A percentile compares a stretch with the other conserved stretches of the same genome.
Evolutionary conservation across 2,888 invertebrate genomes (phyloP).

Genomic region (Reticulitermes lucifugus): DNA sequence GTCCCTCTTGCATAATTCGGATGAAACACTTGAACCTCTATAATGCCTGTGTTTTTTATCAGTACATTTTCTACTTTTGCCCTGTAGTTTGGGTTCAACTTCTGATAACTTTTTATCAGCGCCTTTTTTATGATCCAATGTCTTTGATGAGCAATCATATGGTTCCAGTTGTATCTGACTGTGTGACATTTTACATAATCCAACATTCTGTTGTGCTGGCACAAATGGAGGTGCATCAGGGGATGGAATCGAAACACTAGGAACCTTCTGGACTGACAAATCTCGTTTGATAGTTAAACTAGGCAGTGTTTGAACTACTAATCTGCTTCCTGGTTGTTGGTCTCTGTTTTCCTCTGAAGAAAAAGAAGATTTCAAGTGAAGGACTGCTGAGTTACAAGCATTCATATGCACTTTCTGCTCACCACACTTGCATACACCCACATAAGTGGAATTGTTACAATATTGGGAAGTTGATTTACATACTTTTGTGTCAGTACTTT

Average conservation of each 20-base stretch:
- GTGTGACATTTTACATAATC: slow-evolving; percentile 16
- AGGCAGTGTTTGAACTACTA: slow-evolving; percentile 22
- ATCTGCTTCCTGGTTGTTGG: neutral
- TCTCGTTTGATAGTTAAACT: slow-evolving; percentile 11
- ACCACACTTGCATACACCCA: neutral
- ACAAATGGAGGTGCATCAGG: neutral
- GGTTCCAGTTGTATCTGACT: neutral
- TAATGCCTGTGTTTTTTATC: neutral
- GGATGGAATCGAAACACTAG: slow-evolving; percentile 12
- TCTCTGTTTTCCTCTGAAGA: no score
- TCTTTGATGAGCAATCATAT: neutral
- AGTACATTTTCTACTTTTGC: neutral
- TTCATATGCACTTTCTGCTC: neutral
- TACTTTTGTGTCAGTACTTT: neutral
- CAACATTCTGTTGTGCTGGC: slow-evolving; percentile 15
- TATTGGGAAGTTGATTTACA: neutral
- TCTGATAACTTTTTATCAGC: neutral
- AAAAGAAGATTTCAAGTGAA: neutral
- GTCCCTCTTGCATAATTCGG: no score
- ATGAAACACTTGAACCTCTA: no score
- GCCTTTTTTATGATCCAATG: neutral
- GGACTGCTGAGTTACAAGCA: neutral
- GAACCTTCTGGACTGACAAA: slow-evolving; percentile 22
- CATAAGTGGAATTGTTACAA: neutral
- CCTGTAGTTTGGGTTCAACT: neutral